Percentiles rank a stretch among this genome's conserved stretches.
Conservation (phyloP, 2,888 invertebrate species). For the Gari tellinella region DNA sequence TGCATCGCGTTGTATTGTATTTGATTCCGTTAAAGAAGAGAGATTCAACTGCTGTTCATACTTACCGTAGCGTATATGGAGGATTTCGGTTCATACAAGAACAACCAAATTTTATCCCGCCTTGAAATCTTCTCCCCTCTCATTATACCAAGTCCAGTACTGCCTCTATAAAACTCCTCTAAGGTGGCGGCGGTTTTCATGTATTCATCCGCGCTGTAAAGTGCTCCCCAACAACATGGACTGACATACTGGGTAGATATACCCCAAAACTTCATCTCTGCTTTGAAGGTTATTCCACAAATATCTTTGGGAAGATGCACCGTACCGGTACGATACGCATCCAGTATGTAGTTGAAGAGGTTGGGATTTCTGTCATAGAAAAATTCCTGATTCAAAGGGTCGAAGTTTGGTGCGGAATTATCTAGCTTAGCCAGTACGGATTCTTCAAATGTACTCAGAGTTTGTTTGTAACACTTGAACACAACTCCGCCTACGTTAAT, state of each 20-base stretch:
- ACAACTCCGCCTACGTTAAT: slow-evolving; percentile 37
- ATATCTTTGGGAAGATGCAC: slow-evolving; percentile 42
- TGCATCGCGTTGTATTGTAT: no score
- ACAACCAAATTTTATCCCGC: no score
- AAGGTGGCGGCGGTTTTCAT: neutral
- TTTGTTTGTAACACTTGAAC: slow-evolving; percentile 22
- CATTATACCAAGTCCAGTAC: no score
- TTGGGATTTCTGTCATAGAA: slow-evolving; percentile 46
- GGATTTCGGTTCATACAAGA: no score
- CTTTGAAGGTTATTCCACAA: slow-evolving; percentile 25
- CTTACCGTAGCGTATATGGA: no score
- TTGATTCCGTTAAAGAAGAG: no score
- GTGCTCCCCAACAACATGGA: slow-evolving; percentile 42
- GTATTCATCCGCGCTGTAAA: slow-evolving; percentile 19
- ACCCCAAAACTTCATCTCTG: slow-evolving; percentile 45
- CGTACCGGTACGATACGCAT: slow-evolving; percentile 29
- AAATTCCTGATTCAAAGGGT: slow-evolving; percentile 3
- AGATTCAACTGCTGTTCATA: no score
- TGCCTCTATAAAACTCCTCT: neutral
- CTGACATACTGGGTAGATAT: slow-evolving; percentile 19
- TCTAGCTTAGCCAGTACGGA: slow-evolving; percentile 24
- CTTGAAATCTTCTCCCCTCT: no score
- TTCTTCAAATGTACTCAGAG: slow-evolving; percentile 31
- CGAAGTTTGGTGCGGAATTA: slow-evolving; percentile 1
- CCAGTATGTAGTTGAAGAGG: slow-evolving; percentile 32